Base-by-base conservation (phyloP, 2,113 vertebrate species). In the Kryptolebias marmoratus region DNA sequence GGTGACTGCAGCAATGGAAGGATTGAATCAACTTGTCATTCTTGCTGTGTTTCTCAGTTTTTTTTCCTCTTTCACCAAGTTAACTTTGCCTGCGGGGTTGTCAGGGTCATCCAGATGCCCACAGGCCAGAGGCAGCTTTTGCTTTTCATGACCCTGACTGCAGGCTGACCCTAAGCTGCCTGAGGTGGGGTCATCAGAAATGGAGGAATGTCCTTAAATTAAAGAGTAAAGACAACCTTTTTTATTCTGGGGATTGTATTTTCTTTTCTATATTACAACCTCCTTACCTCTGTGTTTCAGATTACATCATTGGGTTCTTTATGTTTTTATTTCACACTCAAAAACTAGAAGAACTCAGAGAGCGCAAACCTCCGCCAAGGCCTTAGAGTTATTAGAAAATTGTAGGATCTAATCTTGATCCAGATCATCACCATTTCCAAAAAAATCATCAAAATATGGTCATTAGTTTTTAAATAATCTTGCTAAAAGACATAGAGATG, bases 111-210 rank as follows among this genome's bases (percentile, higher is more conserved):
- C 62, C 50, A 15, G 27, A 44, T 39, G 50, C 62, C 74, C n/a
- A 14, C n/a, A 11, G 65, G 78, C 76, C 54, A 3, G 31, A 48
- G 65, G 42, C 68, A 65, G 72, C 65, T 79, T 77, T 53, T 57
- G 64, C 42, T 68, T 65, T 85, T 82, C 68, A 80, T 73, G 76
- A 77, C 69, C 68, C 81, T 78, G 83, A 81, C 85, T 86, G 62
- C 47, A 68, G 57, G 44, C 61, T 86, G 83, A 86, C 79, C 83
- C 53, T 30, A 16, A 42, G 68, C 27, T n/a, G 74, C 87, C 68
- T 2, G 11, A 73, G 77, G 79, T 30, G 0, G 75, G 83, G 81
- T 86, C 87, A 54, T 16, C 31, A 45, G 62, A 66, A 57, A 48
- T 45, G 14, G 66, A 52, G 81, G 64, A 75, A 45, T 11, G 3